phyloP scores from a whole-genome alignment of 2,797 vertebrate genomes.

The Typhlichthys eigenmanni region DNA sequence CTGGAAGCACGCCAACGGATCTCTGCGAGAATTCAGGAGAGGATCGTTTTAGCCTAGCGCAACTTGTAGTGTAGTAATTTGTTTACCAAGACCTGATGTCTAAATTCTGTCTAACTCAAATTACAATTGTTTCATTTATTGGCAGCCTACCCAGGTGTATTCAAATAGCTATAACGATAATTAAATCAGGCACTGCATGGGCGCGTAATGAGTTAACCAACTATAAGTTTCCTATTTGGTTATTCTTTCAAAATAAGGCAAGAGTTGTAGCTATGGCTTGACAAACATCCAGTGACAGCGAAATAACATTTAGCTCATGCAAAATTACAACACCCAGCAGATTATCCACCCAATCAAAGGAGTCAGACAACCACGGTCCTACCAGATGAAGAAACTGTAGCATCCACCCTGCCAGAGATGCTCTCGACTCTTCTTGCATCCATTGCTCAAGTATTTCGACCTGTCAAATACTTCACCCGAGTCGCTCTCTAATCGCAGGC shows the following conservation, averaged over 20 bases:
- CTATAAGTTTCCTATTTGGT: neutral
- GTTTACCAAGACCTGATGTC: too few species aligned
- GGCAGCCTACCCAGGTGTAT: too few species aligned
- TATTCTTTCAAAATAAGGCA: conserved; percentile 64
- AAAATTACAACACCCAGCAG: neutral
- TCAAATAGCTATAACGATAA: too few species aligned
- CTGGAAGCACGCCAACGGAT: conserved; percentile 46
- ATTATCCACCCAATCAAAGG: neutral
- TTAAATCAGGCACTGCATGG: too few species aligned
- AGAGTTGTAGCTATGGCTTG: conserved; percentile 53
- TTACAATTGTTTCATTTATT: too few species aligned
- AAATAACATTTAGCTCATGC: neutral
- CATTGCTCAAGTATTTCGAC: conserved; percentile 65
- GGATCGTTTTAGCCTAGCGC: conserved; percentile 6
- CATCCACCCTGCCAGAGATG: conserved; percentile 84
- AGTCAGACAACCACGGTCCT: conserved; percentile 74
- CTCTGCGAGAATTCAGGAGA: conserved; percentile 12
- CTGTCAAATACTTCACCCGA: neutral
- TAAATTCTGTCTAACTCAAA: too few species aligned
- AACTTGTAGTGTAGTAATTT: neutral
- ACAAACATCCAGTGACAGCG: neutral
- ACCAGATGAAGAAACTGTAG: conserved; percentile 85
- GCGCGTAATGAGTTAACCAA: too few species aligned
- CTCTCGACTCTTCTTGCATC: conserved; percentile 81
- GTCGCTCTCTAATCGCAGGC: neutral